A percentile compares a stretch with the other conserved stretches of the same genome.
Evolutionary conservation across 2,797 vertebrate genomes (phyloP).

Genomic region (Pipistrellus kuhlii): DNA sequence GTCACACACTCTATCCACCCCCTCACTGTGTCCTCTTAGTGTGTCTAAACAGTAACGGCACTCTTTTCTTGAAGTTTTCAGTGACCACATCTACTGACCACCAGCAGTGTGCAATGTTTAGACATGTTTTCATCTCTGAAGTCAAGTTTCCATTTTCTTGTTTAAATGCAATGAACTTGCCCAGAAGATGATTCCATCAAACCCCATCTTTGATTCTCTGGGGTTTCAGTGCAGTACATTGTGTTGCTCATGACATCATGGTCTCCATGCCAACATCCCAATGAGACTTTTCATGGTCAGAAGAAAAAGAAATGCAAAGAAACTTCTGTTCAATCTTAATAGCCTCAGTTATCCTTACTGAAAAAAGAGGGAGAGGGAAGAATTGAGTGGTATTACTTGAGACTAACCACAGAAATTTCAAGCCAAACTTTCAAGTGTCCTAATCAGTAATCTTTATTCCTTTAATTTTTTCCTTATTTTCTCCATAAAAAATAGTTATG

Average conservation of each 20-base stretch:
- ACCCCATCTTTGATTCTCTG: slow-evolving; percentile 35
- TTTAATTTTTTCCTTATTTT: background rate
- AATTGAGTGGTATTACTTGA: slow-evolving; percentile 23
- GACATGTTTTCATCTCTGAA: slow-evolving; percentile 35
- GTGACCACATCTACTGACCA: background rate
- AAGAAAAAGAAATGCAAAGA: slow-evolving; percentile 69
- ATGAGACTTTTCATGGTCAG: slow-evolving; percentile 49
- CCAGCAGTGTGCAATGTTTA: background rate
- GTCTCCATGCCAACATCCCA: slow-evolving; percentile 64
- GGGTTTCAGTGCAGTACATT: slow-evolving; percentile 10
- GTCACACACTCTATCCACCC: background rate
- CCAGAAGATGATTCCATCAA: slow-evolving; percentile 52
- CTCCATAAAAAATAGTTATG: background rate
- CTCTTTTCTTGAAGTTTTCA: slow-evolving; percentile 15
- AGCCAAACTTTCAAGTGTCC: background rate
- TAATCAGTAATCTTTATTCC: background rate
- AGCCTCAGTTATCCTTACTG: slow-evolving; percentile 34
- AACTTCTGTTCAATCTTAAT: slow-evolving; percentile 49
- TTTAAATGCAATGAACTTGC: slow-evolving; percentile 55
- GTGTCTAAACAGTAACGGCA: background rate
- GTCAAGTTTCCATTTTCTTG: slow-evolving; percentile 32
- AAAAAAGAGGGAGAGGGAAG: background rate
- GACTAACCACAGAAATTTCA: slow-evolving; percentile 19
- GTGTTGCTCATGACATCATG: slow-evolving; percentile 30
- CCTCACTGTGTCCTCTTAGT: background rate